A percentile compares a stretch with the other conserved stretches of the same genome.
Evolutionary conservation across 2,888 invertebrate species (phyloP).

Genomic region (Chaetogeoica ovagalla): DNA sequence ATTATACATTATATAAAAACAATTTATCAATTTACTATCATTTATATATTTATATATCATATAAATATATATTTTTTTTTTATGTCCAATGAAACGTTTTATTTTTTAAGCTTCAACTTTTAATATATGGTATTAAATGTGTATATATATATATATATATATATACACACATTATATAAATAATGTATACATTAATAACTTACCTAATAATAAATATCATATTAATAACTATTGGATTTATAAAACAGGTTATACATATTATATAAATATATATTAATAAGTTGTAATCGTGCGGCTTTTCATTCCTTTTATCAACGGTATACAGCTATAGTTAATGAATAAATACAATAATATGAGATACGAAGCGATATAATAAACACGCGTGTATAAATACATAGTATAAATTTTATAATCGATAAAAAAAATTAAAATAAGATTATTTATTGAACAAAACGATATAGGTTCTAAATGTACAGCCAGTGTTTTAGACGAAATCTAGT

Average conservation of each 20-base stretch:
- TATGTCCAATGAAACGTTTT: background rate
- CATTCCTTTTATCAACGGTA: background rate
- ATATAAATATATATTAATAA: too few relatives aligned
- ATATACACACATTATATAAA: too few relatives aligned
- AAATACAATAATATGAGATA: background rate
- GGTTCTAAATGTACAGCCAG: slow-evolving; percentile 68
- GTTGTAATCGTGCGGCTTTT: background rate
- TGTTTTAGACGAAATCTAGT: slow-evolving; percentile 69
- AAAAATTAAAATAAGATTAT: too few relatives aligned
- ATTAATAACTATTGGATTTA: too few relatives aligned
- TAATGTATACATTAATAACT: too few relatives aligned
- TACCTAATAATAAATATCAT: too few relatives aligned
- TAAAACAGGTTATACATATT: too few relatives aligned
- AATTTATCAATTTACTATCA: background rate
- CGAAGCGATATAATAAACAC: slow-evolving; percentile 23
- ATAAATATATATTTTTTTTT: background rate
- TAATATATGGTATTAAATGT: too few relatives aligned
- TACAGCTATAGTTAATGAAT: background rate
- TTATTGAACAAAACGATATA: too few relatives aligned
- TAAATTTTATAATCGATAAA: background rate
- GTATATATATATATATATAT: too few relatives aligned
- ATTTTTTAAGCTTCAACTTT: background rate
- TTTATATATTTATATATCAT: background rate
- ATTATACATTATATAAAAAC: background rate
- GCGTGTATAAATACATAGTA: too few relatives aligned